These are phyloP conservation scores for Furcula furcula DNA, from an alignment of 2,888 invertebrate species.

Conservation along the genomic window DNA sequence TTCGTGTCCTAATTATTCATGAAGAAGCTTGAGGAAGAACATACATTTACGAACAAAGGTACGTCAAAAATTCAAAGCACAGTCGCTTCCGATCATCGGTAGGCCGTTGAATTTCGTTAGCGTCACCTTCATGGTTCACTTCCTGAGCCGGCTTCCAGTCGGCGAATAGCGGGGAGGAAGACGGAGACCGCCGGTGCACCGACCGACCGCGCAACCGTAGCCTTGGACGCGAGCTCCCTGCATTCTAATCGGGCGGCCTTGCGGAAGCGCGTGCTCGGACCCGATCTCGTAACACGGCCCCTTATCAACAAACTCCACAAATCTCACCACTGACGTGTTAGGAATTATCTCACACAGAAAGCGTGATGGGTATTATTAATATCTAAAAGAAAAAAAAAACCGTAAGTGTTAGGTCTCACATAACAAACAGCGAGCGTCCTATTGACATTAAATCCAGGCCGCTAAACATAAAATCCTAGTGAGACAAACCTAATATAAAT, in stretches of 20 bases:
- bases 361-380: neutral
- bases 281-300: constrained; percentile 65
- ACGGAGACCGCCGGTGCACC: constrained; percentile 67
- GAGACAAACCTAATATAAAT: no score
- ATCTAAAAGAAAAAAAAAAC: neutral
- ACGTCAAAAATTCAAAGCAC: constrained; percentile 70
- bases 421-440: no score
- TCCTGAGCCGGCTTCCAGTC: constrained; percentile 67
- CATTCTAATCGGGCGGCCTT: constrained; percentile 79
- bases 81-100: constrained; percentile 72
- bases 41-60: constrained; percentile 52
- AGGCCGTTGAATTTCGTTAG: constrained; percentile 53
- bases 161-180: constrained; percentile 68
- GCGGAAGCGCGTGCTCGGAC: constrained; percentile 74
- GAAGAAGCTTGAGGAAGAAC: constrained; percentile 52
- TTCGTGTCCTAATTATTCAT: constrained; percentile 45
- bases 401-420: no score
- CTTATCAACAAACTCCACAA: constrained; percentile 53
- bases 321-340: constrained; percentile 21
- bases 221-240: constrained; percentile 79
- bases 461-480: no score
- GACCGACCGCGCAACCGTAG: constrained; percentile 70
- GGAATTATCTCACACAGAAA: neutral
- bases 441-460: no score
- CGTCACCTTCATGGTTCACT: constrained; percentile 70